phyloP scores from a whole-genome alignment of 2,113 vertebrate genomes.

The Callospermophilus lateralis region DNA sequence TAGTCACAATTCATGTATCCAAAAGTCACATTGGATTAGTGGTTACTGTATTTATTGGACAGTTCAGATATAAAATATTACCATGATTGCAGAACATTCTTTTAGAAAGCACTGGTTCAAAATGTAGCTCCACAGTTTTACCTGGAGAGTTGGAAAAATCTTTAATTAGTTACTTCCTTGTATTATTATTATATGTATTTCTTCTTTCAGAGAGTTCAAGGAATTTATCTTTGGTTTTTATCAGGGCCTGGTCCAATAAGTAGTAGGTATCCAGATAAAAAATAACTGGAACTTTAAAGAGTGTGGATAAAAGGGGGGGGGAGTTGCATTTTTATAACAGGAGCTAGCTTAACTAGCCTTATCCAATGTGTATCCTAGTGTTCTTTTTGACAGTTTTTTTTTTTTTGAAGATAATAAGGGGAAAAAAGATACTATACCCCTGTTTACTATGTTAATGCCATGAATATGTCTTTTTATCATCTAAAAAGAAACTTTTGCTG shows the following conservation, averaged over 20 bases:
- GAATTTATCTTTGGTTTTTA: neutral
- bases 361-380: neutral
- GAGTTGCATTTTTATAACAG: neutral
- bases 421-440: no score
- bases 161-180: conserved; percentile 13
- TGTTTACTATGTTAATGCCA: no score
- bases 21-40: conserved; percentile 5
- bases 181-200: neutral
- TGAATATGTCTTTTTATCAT: no score
- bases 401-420: no score
- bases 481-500: no score
- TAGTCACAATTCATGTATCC: neutral
- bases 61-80: neutral
- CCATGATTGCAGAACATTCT: neutral
- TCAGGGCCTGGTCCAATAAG: neutral
- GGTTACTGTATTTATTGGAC: neutral
- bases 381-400: neutral
- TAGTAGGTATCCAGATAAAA: neutral
- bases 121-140: conserved; percentile 26
- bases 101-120: neutral
- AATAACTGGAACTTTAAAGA: neutral
- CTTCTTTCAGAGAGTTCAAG: neutral
- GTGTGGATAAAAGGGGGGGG: neutral
- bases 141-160: neutral
- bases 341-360: conserved; percentile 31